Conservation (phyloP, 2,888 invertebrate species). For the Actias luna region DNA sequence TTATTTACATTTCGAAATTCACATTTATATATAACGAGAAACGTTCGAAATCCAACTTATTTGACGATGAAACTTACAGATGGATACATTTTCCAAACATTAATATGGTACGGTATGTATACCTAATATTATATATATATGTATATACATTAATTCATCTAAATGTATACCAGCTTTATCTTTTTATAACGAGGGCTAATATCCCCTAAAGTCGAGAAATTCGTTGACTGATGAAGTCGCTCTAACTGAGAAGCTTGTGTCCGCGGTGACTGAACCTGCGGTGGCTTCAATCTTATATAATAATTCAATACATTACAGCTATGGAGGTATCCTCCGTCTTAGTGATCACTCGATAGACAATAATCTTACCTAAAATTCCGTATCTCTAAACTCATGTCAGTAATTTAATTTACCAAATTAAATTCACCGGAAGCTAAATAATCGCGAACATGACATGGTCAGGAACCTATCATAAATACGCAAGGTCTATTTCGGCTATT, state of each 20-base stretch:
- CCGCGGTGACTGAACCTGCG: not conserved
- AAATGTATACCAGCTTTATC: not conserved
- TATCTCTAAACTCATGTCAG: too few relatives aligned
- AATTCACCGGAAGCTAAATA: too few relatives aligned
- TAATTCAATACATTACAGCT: too few relatives aligned
- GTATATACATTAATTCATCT: conserved; percentile 30
- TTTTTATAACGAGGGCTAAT: not conserved
- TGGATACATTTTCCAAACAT: conserved; percentile 31
- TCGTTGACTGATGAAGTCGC: not conserved
- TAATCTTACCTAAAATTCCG: too few relatives aligned
- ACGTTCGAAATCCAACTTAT: conserved; percentile 53
- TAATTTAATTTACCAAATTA: too few relatives aligned
- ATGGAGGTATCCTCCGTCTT: not conserved
- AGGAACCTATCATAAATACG: too few relatives aligned
- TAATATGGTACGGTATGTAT: not conserved
- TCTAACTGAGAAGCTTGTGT: not conserved
- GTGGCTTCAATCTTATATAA: too few relatives aligned
- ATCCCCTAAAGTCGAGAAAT: not conserved
- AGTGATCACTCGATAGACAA: too few relatives aligned
- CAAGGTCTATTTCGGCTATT: too few relatives aligned
- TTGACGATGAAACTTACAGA: conserved; percentile 59
- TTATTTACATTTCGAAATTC: conserved; percentile 80
- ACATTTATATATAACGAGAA: conserved; percentile 74
- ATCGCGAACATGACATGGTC: too few relatives aligned
- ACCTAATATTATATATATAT: conserved; percentile 22